phyloP scores from a whole-genome alignment of 2,888 invertebrate species.

The Hartigia nigra region DNA sequence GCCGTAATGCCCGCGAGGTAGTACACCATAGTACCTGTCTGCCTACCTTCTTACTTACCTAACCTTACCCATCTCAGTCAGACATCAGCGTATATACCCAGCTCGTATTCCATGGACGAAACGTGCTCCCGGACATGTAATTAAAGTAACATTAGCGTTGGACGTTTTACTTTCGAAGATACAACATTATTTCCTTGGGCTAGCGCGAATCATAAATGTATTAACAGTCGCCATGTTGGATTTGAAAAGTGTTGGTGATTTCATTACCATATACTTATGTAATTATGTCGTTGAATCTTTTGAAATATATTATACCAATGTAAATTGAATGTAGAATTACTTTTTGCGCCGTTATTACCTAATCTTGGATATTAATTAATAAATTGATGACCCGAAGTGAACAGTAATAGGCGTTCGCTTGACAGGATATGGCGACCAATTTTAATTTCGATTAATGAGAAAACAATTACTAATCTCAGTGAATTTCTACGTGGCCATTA shows the following conservation, averaged over 20 bases:
- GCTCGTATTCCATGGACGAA: neutral
- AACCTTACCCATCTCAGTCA: neutral
- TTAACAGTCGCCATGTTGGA: neutral
- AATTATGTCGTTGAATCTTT: neutral
- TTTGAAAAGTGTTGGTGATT: slow-evolving; percentile 1
- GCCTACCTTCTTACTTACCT: neutral
- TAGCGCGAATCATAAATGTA: neutral
- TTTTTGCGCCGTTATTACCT: too few species aligned
- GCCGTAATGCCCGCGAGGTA: slow-evolving; percentile 10
- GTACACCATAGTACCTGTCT: neutral
- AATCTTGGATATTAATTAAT: too few species aligned
- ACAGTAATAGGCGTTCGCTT: too few species aligned
- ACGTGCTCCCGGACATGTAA: slow-evolving; percentile 27
- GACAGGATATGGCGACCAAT: too few species aligned
- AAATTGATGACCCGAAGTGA: too few species aligned
- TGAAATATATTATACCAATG: neutral
- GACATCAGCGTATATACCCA: neutral
- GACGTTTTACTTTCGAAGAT: slow-evolving; percentile 11
- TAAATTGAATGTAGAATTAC: neutral
- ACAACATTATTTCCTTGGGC: neutral
- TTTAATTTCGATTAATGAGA: too few species aligned
- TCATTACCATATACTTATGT: neutral
- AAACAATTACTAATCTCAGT: neutral
- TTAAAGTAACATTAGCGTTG: slow-evolving; percentile 32
- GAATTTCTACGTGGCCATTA: neutral